These are phyloP conservation scores for Eurystomus gularis DNA, from an alignment of 2,113 vertebrate genomes.

Conservation along the genomic window DNA sequence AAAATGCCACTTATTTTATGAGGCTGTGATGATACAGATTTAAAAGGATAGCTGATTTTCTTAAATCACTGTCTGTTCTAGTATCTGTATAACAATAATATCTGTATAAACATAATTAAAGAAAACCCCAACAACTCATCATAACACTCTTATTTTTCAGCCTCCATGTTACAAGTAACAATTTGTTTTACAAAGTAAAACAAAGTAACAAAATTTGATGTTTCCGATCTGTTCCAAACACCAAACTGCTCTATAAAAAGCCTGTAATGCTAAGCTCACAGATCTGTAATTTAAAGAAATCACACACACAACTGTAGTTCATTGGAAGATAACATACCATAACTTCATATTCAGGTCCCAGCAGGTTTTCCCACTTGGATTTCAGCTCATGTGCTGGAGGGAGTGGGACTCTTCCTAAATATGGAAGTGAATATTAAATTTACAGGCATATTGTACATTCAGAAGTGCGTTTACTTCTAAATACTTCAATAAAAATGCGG, in stretches of 20 bases:
- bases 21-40: conserved; percentile 49
- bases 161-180: conserved; percentile 31
- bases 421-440: conserved; percentile 31
- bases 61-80: neutral
- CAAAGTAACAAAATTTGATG: neutral
- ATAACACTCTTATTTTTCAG: neutral
- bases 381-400: conserved; percentile 76
- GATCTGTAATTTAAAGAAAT: conserved; percentile 44
- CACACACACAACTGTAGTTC: conserved; percentile 27
- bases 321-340: conserved; percentile 80
- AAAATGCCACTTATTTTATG: conserved; percentile 64
- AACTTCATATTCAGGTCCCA: conserved; percentile 90
- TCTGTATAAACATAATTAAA: neutral
- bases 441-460: conserved; percentile 22
- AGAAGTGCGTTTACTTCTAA: conserved; percentile 39
- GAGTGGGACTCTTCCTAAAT: conserved; percentile 60
- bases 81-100: neutral
- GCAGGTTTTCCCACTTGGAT: conserved; percentile 87
- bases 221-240: neutral
- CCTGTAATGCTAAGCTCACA: neutral
- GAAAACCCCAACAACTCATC: neutral
- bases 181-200: no score
- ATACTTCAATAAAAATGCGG: conserved; percentile 30
- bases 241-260: neutral
- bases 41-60: conserved; percentile 39